Evolutionary conservation across 2,113 vertebrate species (phyloP).

Genomic region (Anser cygnoides): DNA sequence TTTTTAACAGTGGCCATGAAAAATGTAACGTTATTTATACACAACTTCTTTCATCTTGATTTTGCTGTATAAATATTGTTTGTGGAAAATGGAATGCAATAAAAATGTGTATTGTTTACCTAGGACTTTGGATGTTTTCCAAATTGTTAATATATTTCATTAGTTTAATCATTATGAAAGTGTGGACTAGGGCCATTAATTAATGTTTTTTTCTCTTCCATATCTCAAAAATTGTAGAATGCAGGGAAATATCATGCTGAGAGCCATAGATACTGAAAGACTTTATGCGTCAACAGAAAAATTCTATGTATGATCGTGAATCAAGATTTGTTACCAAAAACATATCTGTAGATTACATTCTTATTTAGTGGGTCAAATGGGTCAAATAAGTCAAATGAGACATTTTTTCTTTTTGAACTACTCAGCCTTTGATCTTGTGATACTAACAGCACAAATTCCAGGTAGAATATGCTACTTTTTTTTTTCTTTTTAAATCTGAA

Average conservation of each 20-base stretch:
- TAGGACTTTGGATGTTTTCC: not conserved
- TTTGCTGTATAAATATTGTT: not conserved
- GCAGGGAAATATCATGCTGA: not conserved
- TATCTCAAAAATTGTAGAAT: not conserved
- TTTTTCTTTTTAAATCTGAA: not conserved
- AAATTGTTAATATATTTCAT: not conserved
- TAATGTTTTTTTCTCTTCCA: not conserved
- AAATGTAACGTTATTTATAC: slow-evolving; percentile 30
- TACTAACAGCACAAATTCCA: not conserved
- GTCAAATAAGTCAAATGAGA: not conserved
- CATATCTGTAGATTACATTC: not conserved
- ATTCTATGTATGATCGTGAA: not conserved
- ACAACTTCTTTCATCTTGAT: slow-evolving; percentile 10
- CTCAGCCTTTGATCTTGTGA: not conserved
- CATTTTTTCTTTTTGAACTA: not conserved
- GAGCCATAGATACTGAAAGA: not conserved
- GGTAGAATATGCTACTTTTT: not conserved
- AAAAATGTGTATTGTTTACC: not conserved
- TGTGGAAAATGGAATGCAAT: not conserved
- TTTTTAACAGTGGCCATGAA: slow-evolving; percentile 29
- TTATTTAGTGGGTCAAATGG: not conserved
- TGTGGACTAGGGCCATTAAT: not conserved
- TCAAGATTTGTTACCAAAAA: not conserved
- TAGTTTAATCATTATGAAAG: not conserved
- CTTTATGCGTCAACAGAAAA: not conserved